Conservation (phyloP, 2,888 invertebrate species). For the Nephrotoma guestfalica region DNA sequence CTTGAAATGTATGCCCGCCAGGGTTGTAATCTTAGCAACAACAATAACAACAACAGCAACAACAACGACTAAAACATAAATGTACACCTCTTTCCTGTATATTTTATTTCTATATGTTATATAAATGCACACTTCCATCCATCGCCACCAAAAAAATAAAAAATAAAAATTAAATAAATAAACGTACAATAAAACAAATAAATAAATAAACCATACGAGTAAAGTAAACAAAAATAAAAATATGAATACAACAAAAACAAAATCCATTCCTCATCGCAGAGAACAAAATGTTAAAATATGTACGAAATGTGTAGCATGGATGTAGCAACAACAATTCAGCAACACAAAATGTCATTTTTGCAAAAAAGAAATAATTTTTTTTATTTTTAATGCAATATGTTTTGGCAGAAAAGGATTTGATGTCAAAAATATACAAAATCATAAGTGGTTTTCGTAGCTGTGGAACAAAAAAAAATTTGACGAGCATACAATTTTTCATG, state of each 20-base stretch:
- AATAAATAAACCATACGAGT: neutral
- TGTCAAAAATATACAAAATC: neutral
- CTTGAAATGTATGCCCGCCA: neutral
- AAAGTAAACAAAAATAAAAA: neutral
- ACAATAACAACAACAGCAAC: neutral
- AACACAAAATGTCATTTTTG: neutral
- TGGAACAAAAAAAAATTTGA: neutral
- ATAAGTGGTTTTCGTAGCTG: neutral
- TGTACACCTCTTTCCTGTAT: neutral
- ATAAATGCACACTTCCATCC: neutral
- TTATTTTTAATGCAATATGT: neutral
- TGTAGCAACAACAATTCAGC: neutral
- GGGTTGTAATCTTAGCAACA: neutral
- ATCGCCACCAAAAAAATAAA: neutral
- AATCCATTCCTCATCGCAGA: neutral
- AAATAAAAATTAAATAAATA: neutral
- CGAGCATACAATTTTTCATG: too few species aligned
- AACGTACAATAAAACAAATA: neutral
- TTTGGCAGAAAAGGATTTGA: neutral
- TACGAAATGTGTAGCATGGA: neutral
- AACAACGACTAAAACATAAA: neutral
- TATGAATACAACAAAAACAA: neutral
- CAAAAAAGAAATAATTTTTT: neutral
- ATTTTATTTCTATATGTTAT: neutral
- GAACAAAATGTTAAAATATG: neutral